Evolutionary conservation across 2,113 vertebrate genomes (phyloP), one percentile per base, ranked within the genome.

Genomic region (Labeo catla): DNA sequence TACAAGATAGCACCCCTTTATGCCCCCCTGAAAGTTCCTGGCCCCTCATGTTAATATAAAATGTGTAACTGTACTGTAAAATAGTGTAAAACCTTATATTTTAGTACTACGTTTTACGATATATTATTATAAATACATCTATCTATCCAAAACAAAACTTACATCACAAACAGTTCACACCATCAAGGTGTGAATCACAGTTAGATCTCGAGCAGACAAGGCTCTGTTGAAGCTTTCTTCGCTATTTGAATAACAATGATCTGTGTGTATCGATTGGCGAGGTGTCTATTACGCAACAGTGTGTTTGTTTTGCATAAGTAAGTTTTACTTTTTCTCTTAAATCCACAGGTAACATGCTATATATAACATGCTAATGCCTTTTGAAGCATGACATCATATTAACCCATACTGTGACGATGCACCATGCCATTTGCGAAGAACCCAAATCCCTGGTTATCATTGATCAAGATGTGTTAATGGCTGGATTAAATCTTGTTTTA

Each of bases 401-500:
- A 52, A 50, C 23, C 63, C 15, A n/a, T 34, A 45, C 28, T 36
- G 19, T 15, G 52, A 43, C 2, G 59, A 65, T 21, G 54, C 61
- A n/a, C 63, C 28, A n/a, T 70, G 10, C 19, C 47, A 28, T 74
- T 81, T n/a, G 3, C 16, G 3, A 45, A 19, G 6, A 54, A 70
- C 16, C 39, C 34, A 83, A 81, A 84, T 76, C 76, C 49, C 47
- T 34, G 85, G 8, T 86, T 81, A 88, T 89, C 78, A 87, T 81
- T 91, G 80, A 92, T 91, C 45, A 85, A 79, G 49, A 76, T 23
- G 76, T 84, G 87, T 89, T 91, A 84, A 93, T 90, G 11, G 66
- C 84, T 78, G 87, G 87, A 93, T 92, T 79, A 88, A 83, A 86
- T 89, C 89, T 77, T 81, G 59, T 91, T 91, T 83, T 72, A 89